A percentile compares a stretch with the other conserved stretches of the same genome.
phyloP scores from a whole-genome alignment of 30 jellyfish, hydroid and myxozoan species.

The Aurelia sp. region DNA sequence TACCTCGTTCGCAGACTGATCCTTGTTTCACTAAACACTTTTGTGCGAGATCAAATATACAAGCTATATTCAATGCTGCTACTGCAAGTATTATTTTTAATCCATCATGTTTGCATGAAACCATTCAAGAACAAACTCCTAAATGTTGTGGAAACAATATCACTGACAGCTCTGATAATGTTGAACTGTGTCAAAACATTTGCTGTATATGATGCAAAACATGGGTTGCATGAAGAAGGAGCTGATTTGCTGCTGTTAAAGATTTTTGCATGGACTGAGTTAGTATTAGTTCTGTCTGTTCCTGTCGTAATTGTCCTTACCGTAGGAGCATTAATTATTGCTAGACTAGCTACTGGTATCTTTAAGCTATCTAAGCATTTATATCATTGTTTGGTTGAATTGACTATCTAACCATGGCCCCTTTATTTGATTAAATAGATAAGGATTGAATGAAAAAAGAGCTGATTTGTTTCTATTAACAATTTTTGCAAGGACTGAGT shows the following conservation, averaged over 20 bases:
- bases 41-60: slow-evolving; percentile 12
- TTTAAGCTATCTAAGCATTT: not conserved
- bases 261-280: not conserved
- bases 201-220: slow-evolving; percentile 4
- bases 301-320: not conserved
- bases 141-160: slow-evolving; percentile 43
- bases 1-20: slow-evolving; percentile 46
- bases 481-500: not conserved
- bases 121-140: slow-evolving; percentile 55
- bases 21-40: not conserved
- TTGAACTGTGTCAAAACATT: slow-evolving; percentile 11
- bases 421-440: not conserved
- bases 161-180: slow-evolving; percentile 32
- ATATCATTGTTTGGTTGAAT: no score
- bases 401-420: no score
- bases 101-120: slow-evolving; percentile 33
- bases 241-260: not conserved
- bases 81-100: slow-evolving; percentile 28
- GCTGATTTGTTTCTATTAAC: not conserved
- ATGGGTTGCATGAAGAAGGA: slow-evolving; percentile 4
- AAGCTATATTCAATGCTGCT: slow-evolving; percentile 11
- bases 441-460: not conserved
- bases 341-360: not conserved
- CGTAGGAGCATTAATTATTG: not conserved
- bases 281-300: not conserved